Base-by-base conservation (phyloP, 1,140 invertebrate genomes). In the Pogonomyrmex californicus region DNA sequence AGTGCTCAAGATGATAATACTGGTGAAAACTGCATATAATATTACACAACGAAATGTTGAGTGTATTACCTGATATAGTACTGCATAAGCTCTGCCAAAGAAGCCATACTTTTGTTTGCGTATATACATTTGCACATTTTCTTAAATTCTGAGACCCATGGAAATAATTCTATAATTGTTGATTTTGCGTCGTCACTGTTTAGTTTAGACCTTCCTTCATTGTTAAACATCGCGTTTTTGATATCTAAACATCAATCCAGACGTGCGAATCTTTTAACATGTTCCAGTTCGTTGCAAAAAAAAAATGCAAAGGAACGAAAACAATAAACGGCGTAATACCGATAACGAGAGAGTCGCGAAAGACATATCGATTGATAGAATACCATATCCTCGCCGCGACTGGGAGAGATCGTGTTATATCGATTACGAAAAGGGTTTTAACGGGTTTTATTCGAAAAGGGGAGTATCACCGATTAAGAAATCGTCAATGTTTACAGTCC, bases 121-220 rank as follows among this genome's bases (percentile, higher is more conserved):
- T 91, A 51, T 66, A 91, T 73, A 58, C 70, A 77, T 44, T 78
- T 89, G 62, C 89, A 93, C 87, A 90, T 92, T 87, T 90, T 86
- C 56, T 81, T 88, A 87, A 93, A 93, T 56, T 92, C 89, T 77
- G 83, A 68, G 30, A 93, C 76, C 92, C 92, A 93, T 63, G 92
- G 92, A 86, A 93, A 93, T 87, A 93, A 86, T 44, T 93, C 91
- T 76, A 79, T 65, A 60, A 88, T 87, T 30, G 86, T 85, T 68
- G 82, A 88, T 65, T 91, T 92, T 60, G 86, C 56, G 47, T 82
- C 90, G 51, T 90, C 91, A 73, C 85, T 82, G 63, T 89, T 91
- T 44, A 75, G 81, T 60, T 89, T 88, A 75, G 62, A 51, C n/a
- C 47, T 81, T 73, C 30, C 60, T 56, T 65, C 78, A 30, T 62